These are phyloP conservation scores for Myocastor coypus DNA, from an alignment of 2,113 vertebrate genomes.

Conservation along the genomic window DNA sequence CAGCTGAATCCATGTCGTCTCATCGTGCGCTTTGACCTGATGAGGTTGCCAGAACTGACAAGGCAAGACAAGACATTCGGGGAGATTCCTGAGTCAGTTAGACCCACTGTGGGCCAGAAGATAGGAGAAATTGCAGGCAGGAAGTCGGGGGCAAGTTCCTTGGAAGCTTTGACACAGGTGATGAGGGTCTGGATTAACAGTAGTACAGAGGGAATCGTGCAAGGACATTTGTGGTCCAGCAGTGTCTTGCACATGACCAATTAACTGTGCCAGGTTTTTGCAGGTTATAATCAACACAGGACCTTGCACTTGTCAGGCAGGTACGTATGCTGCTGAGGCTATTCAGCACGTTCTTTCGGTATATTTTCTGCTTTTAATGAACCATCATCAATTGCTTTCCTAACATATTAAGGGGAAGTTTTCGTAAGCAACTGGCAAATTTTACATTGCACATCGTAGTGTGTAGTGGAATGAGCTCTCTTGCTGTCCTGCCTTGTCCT, in stretches of 20 bases:
- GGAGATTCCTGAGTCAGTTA: neutral
- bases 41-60: neutral
- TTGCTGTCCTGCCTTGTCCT: neutral
- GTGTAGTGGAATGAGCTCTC: neutral
- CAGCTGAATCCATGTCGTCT: rapidly evolving
- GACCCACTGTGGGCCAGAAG: neutral
- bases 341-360: neutral
- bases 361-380: neutral
- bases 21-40: neutral
- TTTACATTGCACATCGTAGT: neutral
- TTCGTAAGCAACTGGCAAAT: neutral
- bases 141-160: neutral
- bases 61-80: neutral
- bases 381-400: neutral
- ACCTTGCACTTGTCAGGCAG: no score
- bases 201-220: neutral
- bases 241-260: neutral
- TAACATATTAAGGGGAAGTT: neutral
- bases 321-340: no score
- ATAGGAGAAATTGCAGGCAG: neutral
- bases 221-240: neutral
- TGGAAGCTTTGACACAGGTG: neutral
- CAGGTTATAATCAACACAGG: neutral
- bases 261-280: neutral
- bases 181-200: neutral